Evolutionary conservation across 2,113 vertebrate genomes (phyloP).

Genomic region (Echinops telfairi): DNA sequence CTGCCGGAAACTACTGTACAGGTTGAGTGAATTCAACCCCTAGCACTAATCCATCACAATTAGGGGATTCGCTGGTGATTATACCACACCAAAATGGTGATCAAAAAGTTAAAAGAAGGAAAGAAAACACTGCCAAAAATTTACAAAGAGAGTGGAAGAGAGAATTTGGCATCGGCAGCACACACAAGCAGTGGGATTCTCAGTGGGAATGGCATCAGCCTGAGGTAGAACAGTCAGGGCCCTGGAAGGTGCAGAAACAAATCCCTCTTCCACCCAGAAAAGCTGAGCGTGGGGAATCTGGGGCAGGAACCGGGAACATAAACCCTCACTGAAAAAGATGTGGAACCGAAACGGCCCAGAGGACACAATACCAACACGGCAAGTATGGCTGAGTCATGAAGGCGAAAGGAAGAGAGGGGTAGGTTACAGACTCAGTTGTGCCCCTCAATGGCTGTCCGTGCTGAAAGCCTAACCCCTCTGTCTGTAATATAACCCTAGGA

Average conservation of each 20-base stretch:
- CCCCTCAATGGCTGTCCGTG: too few relatives aligned
- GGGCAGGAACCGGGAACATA: background rate
- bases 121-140: background rate
- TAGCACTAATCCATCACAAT: background rate
- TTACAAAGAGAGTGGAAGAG: background rate
- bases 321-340: background rate
- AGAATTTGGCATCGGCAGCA: background rate
- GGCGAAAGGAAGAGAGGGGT: too few relatives aligned
- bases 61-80: background rate
- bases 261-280: background rate
- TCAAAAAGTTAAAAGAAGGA: background rate
- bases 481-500: background rate
- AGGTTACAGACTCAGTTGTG: background rate
- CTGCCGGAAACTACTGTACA: background rate
- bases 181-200: background rate
- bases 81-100: constrained; percentile 20
- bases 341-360: background rate
- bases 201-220: background rate
- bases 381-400: background rate
- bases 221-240: too few relatives aligned
- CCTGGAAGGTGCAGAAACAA: background rate
- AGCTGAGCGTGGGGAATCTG: background rate
- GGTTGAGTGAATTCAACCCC: background rate
- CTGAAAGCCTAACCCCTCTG: background rate
- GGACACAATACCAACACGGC: background rate